phyloP scores from a whole-genome alignment of 2,113 vertebrate genomes.

The Melanerpes formicivorus region DNA sequence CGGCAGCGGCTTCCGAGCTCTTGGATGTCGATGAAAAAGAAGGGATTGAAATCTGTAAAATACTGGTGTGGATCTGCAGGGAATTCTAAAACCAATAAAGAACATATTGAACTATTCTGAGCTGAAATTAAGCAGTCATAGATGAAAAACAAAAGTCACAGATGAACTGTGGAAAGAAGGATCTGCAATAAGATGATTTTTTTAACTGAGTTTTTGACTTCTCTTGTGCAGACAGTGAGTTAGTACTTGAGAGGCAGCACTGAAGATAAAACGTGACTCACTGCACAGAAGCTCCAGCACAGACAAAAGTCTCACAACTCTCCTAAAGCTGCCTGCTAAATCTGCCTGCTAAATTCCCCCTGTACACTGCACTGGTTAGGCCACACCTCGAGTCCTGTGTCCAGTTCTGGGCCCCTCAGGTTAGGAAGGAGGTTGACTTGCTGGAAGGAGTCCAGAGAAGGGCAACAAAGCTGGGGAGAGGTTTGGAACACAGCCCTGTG shows the following conservation, averaged over 20 bases:
- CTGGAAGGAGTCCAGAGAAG: too few relatives aligned
- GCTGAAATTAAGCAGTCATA: not conserved
- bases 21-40: conserved; percentile 62
- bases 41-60: conserved; percentile 78
- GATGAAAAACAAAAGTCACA: not conserved
- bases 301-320: not conserved
- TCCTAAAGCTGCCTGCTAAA: not conserved
- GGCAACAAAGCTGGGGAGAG: too few relatives aligned
- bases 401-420: too few relatives aligned
- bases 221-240: not conserved
- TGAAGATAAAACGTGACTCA: not conserved
- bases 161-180: not conserved
- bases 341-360: not conserved
- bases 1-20: conserved; percentile 50
- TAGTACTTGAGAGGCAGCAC: not conserved
- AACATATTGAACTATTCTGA: not conserved
- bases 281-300: not conserved
- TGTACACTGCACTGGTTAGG: too few relatives aligned
- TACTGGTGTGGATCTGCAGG: conserved; percentile 74
- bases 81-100: conserved; percentile 40
- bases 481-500: too few relatives aligned
- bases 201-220: not conserved
- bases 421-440: too few relatives aligned
- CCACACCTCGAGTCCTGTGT: too few relatives aligned
- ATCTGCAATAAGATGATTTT: not conserved